Evolutionary conservation across 2,113 vertebrate genomes (phyloP).

Genomic region (Ctenomys sociabilis): DNA sequence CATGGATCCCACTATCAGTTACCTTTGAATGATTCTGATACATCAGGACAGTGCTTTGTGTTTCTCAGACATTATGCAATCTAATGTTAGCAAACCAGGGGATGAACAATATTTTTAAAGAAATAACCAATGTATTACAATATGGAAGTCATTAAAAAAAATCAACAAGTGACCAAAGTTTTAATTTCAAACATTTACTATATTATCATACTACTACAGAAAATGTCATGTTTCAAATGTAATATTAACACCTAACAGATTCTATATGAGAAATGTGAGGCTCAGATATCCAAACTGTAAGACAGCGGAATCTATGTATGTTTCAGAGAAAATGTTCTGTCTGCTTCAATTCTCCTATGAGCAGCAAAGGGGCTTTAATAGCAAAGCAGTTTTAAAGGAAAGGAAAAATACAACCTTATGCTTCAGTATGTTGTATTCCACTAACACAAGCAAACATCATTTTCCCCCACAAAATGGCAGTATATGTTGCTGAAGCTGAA

Average conservation of each 20-base stretch:
- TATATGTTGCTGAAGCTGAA: background rate
- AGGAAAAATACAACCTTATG: slow-evolving; percentile 34
- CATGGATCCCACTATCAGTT: background rate
- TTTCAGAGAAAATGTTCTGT: background rate
- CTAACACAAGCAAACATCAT: slow-evolving; percentile 59
- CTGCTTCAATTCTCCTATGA: background rate
- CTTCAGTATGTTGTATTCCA: slow-evolving; percentile 44
- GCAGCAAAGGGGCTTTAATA: background rate
- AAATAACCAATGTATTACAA: background rate
- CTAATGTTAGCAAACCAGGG: background rate
- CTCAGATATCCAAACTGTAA: background rate
- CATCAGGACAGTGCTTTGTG: background rate
- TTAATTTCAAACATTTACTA: background rate
- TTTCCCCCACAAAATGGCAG: background rate
- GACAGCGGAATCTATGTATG: no score
- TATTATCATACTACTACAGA: background rate
- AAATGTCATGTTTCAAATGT: background rate
- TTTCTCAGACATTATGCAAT: background rate
- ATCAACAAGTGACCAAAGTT: background rate
- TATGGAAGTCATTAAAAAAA: background rate
- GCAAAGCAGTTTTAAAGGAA: slow-evolving; percentile 2
- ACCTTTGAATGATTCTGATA: background rate
- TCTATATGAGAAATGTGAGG: background rate
- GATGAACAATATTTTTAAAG: background rate
- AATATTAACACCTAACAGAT: background rate